Evolutionary conservation across 2,797 vertebrate species (phyloP), one percentile per base, ranked within the genome.

Genomic region (Karalla daura): DNA sequence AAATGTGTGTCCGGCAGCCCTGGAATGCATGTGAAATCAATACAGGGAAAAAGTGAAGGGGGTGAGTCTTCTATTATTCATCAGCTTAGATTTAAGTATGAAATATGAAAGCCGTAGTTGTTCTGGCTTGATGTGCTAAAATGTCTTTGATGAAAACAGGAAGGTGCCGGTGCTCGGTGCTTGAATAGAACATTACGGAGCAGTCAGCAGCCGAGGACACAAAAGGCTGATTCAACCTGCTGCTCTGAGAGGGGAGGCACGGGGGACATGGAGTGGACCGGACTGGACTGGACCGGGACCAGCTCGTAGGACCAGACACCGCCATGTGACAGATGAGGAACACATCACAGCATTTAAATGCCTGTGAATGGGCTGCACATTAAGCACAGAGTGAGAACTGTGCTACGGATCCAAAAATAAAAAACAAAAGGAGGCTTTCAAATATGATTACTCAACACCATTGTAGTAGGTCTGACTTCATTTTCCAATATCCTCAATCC

Each of bases 151-250:
- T 70, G 68, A 87, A 80, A 86, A 80, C 67, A 77, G 63, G 74
- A 82, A 78, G 78, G 76, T 85, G 53, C 41, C 5, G 4, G 24
- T 41, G 63, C 49, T 17, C 24, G 1, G 62, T 9, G 49, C 76
- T 69, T 89, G 75, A 89, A 87, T 80, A 83, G 71, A 84, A 87
- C 83, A 80, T 85, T 85, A 76, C 72, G 80, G 74, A 59, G 72
- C 65, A 58, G 61, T 73, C 59, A 40, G 62, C 60, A 61, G 33
- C 45, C 2, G 51, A 36, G 33, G 59, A 72, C 69, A 86, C 71
- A 81, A 74, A 86, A 83, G 76, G 66, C 47, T 54, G 71, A 86
- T 79, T 86, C 75, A 83, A 85, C 68, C 68, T 76, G 53, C 78
- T 64, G 43, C 53, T 69, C 35, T 44, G 50, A 65, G 67, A 78